A percentile compares a stretch with the other conserved stretches of the same genome.
phyloP scores from a whole-genome alignment of 2,888 invertebrate species.

The Rotaria socialis region DNA sequence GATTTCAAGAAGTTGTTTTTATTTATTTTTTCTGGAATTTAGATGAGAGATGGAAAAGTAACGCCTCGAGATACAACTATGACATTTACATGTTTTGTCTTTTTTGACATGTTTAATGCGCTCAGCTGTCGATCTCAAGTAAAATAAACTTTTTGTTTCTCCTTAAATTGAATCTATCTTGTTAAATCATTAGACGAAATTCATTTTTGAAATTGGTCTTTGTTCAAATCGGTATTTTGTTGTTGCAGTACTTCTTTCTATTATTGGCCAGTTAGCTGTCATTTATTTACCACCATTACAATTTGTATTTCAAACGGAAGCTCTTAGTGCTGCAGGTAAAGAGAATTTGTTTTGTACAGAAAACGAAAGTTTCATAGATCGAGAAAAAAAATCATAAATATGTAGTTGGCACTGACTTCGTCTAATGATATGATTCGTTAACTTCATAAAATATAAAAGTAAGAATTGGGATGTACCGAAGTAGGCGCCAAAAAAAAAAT shows the following conservation, averaged over 20 bases:
- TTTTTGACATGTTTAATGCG: conserved; percentile 99
- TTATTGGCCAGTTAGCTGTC: conserved; percentile 89
- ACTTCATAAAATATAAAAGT: no score
- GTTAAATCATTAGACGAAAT: conserved; percentile 62
- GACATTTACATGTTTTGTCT: conserved; percentile 99
- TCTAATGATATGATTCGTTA: no score
- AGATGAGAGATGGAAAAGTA: conserved; percentile 57
- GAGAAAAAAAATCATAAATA: no score
- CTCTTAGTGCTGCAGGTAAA: conserved; percentile 62
- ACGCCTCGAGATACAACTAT: conserved; percentile 98
- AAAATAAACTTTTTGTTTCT: conserved; percentile 47
- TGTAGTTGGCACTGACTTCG: no score
- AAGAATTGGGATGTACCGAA: no score
- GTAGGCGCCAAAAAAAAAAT: no score
- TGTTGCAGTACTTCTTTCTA: conserved; percentile 81
- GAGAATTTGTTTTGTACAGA: not conserved
- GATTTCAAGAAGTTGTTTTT: not conserved
- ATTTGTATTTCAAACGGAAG: conserved; percentile 92
- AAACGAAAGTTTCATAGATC: no score
- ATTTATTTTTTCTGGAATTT: not conserved
- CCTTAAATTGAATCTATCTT: conserved; percentile 40
- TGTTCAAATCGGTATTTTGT: conserved; percentile 72
- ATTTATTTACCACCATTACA: conserved; percentile 94
- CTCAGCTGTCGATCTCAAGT: conserved; percentile 87
- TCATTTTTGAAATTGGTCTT: conserved; percentile 81